These are phyloP conservation scores for Leucozona laternaria DNA, from an alignment of 2,888 invertebrate species.

Conservation along the genomic window DNA sequence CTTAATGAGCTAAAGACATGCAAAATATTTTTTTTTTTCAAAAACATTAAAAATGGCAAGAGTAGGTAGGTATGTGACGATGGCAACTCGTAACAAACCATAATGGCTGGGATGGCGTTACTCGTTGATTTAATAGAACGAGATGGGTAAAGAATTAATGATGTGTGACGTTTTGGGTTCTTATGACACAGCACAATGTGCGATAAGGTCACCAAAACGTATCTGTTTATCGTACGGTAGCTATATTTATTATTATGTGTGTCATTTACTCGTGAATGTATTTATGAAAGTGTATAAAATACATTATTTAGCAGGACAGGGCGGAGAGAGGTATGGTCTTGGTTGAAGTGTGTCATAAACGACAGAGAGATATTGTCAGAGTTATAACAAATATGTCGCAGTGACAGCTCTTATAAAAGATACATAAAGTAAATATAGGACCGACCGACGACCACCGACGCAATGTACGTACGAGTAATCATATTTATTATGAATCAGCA, in stretches of 20 bases:
- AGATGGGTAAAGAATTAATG: constrained; percentile 41
- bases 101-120: constrained; percentile 10
- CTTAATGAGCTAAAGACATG: constrained; percentile 60
- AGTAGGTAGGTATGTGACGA: no score
- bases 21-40: constrained; percentile 34
- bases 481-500: background rate
- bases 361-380: constrained; percentile 8
- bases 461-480: no score
- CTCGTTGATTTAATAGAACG: constrained; percentile 35
- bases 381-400: background rate
- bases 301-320: background rate
- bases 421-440: background rate
- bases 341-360: constrained; percentile 14
- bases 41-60: constrained; percentile 23
- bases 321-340: background rate
- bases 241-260: constrained; percentile 18
- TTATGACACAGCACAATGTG: constrained; percentile 60
- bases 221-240: background rate
- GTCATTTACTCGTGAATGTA: no score
- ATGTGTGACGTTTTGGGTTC: constrained; percentile 62
- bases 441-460: background rate
- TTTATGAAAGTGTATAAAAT: background rate
- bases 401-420: background rate
- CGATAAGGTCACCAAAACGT: constrained; percentile 62
- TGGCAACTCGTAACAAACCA: background rate